Base-by-base conservation (phyloP, 2,888 invertebrate genomes). In the Ornithoptera alexandrae region DNA sequence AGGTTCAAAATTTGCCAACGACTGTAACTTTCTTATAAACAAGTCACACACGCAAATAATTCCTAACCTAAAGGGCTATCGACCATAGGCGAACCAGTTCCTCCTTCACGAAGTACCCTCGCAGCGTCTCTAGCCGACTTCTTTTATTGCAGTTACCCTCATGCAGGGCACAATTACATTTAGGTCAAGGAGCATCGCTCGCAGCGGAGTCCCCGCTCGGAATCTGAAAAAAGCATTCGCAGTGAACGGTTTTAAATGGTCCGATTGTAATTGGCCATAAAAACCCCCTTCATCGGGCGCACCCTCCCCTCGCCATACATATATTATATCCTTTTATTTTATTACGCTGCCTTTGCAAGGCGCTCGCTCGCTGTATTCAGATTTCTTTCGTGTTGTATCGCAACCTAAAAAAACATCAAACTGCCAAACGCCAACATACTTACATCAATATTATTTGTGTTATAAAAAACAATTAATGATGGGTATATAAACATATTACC, bases 211-310 rank as follows among this genome's bases (percentile, higher is more conserved):
- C 57, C 30, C 39, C 56, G 12, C 12, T 56, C 39, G 65, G 58
- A 65, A 65, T 58, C 65, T 65, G 65, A 46, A 4, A 22, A 46
- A 61, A 30, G 61, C 56, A 50, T 61, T 63, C 58, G 59, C 46
- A 63, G 69, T 64, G 68, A 69, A 69, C 65, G 65, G 67, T 59
- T 67, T 30, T 59, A 67, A 71, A 69, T 72, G 70, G 69, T 53
- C 30, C 66, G 64, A 65, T 66, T 53, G 71, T 72, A 69, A 72
- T 71, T 71, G 69, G 64, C 64, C 63, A 58, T 71, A 69, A 69
- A 72, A 70, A 61, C 67, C 65, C 64, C 46, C 36, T 17, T 36
- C 56, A 17, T n/a, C 60, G 39, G 60, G 12, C 18, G 50, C 2
- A 50, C 50, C 50, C 18, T 18, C 50, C 50, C 50, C 50, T 50